Evolutionary conservation across 2,888 invertebrate species (phyloP).

Genomic region (Agelastica alni): DNA sequence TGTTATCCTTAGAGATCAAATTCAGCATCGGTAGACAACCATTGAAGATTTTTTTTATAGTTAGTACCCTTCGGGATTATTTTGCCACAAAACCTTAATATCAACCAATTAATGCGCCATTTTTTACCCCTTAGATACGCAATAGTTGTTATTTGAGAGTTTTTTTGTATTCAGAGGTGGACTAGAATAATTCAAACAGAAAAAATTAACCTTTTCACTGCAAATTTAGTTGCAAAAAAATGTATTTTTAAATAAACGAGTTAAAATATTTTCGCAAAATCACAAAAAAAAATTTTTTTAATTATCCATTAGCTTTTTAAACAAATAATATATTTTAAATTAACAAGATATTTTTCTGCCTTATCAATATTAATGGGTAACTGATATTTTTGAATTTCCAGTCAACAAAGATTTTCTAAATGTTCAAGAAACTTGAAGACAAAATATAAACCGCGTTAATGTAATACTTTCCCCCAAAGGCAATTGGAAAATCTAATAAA

Average conservation of each 20-base stretch:
- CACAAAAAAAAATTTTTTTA: too few species aligned
- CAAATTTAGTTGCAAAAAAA: too few species aligned
- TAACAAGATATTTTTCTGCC: neutral
- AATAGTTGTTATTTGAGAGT: neutral
- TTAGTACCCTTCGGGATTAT: conserved; percentile 12
- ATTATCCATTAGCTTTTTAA: too few species aligned
- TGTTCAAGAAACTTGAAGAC: conserved; percentile 8
- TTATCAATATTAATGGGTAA: conserved; percentile 5
- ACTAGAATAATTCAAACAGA: too few species aligned
- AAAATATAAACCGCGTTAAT: conserved; percentile 16
- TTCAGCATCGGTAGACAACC: conserved; percentile 30
- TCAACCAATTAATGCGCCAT: conserved; percentile 22
- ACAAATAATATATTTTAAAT: neutral
- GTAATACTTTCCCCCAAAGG: conserved; percentile 17
- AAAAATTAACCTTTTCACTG: too few species aligned
- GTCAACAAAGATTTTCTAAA: conserved; percentile 10
- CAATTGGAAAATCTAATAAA: conserved; percentile 12
- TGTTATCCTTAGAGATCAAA: conserved; percentile 46
- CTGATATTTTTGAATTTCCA: conserved; percentile 17
- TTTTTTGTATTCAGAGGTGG: neutral
- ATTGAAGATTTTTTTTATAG: conserved; percentile 27
- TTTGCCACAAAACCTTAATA: conserved; percentile 20
- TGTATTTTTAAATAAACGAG: too few species aligned
- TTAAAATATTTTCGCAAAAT: neutral
- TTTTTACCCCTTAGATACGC: conserved; percentile 15